Conservation (phyloP, 2,888 invertebrate species). For the Callinectes sapidus region DNA sequence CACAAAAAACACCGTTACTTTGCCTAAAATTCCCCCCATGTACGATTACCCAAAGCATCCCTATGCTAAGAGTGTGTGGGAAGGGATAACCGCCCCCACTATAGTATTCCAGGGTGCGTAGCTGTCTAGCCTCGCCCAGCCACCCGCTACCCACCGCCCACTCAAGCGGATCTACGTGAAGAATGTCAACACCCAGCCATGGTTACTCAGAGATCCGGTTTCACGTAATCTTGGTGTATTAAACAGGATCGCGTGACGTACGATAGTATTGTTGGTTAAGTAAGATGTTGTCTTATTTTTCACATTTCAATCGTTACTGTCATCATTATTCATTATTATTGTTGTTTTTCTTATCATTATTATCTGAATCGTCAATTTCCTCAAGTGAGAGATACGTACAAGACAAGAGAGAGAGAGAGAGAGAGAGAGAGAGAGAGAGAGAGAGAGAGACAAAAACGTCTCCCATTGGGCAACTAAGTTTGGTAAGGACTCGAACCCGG, state of each 20-base stretch:
- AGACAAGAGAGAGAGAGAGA: conserved; percentile 29
- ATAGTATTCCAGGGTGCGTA: not conserved
- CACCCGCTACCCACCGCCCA: not conserved
- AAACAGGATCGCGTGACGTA: not conserved
- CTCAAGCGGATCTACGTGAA: not conserved
- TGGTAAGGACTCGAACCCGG: no score
- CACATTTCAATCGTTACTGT: no score
- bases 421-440: conserved; percentile 41
- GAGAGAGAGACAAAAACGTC: conserved; percentile 31
- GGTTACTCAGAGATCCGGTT: not conserved
- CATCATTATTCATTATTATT: not conserved
- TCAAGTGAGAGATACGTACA: not conserved
- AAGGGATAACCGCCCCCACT: not conserved
- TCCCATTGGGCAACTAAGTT: no score
- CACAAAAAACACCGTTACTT: not conserved
- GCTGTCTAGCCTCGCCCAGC: not conserved
- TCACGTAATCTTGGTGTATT: not conserved
- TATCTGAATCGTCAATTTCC: not conserved
- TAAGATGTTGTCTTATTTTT: no score
- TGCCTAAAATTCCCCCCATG: no score
- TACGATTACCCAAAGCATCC: no score
- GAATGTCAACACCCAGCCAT: conserved; percentile 16
- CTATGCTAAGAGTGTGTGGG: not conserved
- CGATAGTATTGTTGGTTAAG: not conserved
- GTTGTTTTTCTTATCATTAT: not conserved